These are phyloP conservation scores for Himantopus leucocephalus DNA, from an alignment of 2,113 vertebrate genomes.

Conservation along the genomic window DNA sequence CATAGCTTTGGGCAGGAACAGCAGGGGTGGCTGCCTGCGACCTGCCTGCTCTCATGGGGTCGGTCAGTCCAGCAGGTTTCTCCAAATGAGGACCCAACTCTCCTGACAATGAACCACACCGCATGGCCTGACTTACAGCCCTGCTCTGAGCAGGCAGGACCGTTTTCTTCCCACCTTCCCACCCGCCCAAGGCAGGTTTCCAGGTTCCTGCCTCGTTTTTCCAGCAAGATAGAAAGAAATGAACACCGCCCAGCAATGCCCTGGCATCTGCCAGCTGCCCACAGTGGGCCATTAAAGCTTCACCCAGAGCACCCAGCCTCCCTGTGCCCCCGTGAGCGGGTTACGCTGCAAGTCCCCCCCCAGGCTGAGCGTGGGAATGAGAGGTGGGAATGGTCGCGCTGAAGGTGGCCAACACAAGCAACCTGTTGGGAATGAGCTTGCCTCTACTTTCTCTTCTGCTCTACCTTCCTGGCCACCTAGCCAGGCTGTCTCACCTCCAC, in stretches of 20 bases:
- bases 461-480: neutral
- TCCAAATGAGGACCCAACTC: neutral
- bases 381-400: neutral
- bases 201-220: neutral
- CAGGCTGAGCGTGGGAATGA: neutral
- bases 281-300: neutral
- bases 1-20: neutral
- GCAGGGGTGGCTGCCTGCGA: neutral
- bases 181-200: neutral
- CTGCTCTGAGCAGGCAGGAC: neutral
- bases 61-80: neutral
- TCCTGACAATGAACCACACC: neutral
- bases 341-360: neutral
- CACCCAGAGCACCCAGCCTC: neutral
- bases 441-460: neutral
- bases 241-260: neutral
- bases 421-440: neutral
- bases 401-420: neutral
- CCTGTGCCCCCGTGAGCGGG: neutral
- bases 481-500: neutral
- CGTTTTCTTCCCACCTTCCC: neutral
- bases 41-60: neutral
- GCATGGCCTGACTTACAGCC: rapidly evolving
- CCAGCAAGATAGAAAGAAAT: neutral
- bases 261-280: neutral